These are phyloP conservation scores for Aptenodytes patagonicus DNA, from an alignment of 2,113 vertebrate genomes.

Conservation along the genomic window DNA sequence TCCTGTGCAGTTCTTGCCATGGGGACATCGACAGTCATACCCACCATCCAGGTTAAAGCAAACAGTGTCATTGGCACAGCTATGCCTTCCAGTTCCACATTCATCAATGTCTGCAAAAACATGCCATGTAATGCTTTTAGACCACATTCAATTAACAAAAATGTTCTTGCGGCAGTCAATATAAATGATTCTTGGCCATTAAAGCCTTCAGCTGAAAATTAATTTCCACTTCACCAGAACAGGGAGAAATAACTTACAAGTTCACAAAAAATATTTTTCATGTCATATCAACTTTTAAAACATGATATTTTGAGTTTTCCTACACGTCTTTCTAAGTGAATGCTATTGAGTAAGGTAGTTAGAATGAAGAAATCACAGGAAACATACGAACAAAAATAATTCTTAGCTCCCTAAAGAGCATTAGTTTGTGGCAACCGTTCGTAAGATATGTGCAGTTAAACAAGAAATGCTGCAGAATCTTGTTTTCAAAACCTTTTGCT, in stretches of 20 bases:
- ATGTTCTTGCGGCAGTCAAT: background rate
- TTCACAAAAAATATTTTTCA: background rate
- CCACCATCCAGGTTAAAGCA: constrained; percentile 99
- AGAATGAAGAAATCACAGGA: background rate
- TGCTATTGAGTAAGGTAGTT: background rate
- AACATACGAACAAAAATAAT: background rate
- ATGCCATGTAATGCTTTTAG: constrained; percentile 2
- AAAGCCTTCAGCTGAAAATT: constrained; percentile 25
- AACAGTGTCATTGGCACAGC: constrained; percentile 95
- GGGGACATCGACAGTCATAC: constrained; percentile 97
- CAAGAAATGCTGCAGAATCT: background rate
- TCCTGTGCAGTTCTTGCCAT: constrained; percentile 95
- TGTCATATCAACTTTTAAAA: background rate
- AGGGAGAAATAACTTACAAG: background rate
- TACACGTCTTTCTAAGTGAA: background rate
- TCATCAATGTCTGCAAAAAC: constrained; percentile 91
- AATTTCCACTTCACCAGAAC: background rate
- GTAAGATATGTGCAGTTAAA: background rate
- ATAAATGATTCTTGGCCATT: constrained; percentile 2
- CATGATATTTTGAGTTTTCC: background rate
- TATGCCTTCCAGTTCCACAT: constrained; percentile 91
- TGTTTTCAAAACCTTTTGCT: background rate
- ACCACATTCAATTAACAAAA: constrained; percentile 21
- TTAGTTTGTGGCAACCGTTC: background rate
- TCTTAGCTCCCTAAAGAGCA: background rate